Conservation (phyloP, 2,113 vertebrate species). For the Natator depressus region DNA sequence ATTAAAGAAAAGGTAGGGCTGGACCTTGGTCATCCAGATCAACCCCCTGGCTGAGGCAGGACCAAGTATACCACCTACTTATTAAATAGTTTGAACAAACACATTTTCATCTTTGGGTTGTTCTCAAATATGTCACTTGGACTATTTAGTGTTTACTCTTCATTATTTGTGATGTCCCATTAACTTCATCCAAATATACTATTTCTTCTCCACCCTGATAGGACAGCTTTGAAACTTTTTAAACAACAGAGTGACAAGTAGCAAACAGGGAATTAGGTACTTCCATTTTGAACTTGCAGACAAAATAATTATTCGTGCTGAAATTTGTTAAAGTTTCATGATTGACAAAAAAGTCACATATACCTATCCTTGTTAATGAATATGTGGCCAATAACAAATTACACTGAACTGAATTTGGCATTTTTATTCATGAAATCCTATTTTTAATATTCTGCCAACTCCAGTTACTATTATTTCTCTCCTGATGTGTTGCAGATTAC, state of each 20-base stretch:
- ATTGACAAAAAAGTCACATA: neutral
- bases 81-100: neutral
- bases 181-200: neutral
- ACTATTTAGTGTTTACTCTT: neutral
- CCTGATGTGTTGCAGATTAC: neutral
- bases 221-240: neutral
- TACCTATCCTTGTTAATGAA: neutral
- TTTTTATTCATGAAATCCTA: neutral
- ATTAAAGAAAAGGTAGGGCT: neutral
- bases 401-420: neutral
- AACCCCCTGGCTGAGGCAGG: neutral
- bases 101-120: neutral
- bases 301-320: neutral
- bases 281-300: constrained; percentile 4
- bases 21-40: neutral
- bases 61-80: neutral
- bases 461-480: neutral
- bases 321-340: neutral
- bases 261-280: neutral
- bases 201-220: neutral
- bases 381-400: neutral
- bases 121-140: neutral
- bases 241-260: neutral
- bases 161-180: neutral
- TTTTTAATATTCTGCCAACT: neutral